Conservation (phyloP, 2,797 vertebrate species). For the Myotis findleyi region DNA sequence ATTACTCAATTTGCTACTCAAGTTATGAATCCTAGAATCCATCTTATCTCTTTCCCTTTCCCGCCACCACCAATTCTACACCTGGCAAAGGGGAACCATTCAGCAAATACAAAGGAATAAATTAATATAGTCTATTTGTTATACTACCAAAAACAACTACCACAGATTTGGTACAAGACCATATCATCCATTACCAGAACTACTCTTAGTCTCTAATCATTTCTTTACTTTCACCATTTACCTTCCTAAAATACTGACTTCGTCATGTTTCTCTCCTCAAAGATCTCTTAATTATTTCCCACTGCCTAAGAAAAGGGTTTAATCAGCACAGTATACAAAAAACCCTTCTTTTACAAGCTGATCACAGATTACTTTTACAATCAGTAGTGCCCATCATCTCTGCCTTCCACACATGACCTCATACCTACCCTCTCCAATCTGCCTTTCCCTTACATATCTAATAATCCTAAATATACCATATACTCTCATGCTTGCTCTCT, state of each 20-base stretch:
- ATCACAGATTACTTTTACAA: neutral
- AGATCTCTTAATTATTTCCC: slow-evolving; percentile 42
- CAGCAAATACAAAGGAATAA: neutral
- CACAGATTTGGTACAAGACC: neutral
- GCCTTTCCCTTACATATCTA: neutral
- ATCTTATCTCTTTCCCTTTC: neutral
- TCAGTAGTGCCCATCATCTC: neutral
- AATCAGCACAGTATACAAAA: slow-evolving; percentile 16
- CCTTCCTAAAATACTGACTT: neutral
- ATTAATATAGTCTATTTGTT: neutral
- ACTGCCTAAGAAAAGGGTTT: slow-evolving; percentile 12
- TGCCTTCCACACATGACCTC: neutral
- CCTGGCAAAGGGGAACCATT: neutral
- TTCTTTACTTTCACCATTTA: slow-evolving; percentile 10
- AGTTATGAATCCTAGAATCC: neutral
- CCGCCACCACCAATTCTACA: neutral
- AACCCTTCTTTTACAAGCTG: neutral
- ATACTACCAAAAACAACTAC: neutral
- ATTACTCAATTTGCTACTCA: neutral
- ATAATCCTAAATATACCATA: neutral
- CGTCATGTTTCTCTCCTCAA: neutral
- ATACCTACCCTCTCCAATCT: neutral
- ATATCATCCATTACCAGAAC: neutral
- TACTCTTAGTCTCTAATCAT: neutral
- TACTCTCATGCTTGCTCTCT: neutral